These are phyloP conservation scores for Bedellia somnulentella DNA, from an alignment of 2,888 invertebrate genomes.

Conservation along the genomic window DNA sequence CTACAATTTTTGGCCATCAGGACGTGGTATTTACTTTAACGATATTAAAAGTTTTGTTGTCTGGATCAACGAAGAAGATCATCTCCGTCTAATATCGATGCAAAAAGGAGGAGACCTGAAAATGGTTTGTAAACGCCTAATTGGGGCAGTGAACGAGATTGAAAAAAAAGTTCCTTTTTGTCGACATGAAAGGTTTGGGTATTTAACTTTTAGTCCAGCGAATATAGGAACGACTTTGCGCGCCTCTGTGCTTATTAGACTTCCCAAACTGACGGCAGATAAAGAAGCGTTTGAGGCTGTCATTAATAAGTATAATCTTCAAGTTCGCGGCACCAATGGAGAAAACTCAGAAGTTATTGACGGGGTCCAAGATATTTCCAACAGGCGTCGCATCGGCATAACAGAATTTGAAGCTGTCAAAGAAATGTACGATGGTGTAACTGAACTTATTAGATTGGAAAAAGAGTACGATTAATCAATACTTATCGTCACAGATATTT, in stretches of 20 bases:
- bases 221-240: constrained; percentile 97
- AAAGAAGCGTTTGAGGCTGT: constrained; percentile 87
- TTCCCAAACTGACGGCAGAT: constrained; percentile 92
- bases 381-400: constrained; percentile 96
- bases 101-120: constrained; percentile 95
- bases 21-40: constrained; percentile 97
- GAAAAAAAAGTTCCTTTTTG: constrained; percentile 95
- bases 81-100: constrained; percentile 97
- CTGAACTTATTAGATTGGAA: constrained; percentile 95
- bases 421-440: constrained; percentile 96
- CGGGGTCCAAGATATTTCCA: constrained; percentile 95
- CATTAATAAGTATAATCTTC: constrained; percentile 86
- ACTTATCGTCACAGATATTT: no score
- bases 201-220: constrained; percentile 98
- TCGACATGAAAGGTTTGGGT: constrained; percentile 92
- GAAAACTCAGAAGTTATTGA: constrained; percentile 97
- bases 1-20: constrained; percentile 96
- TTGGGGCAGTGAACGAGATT: constrained; percentile 88
- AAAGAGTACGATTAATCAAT: no score
- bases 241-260: constrained; percentile 96
- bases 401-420: constrained; percentile 96
- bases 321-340: constrained; percentile 90
- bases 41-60: constrained; percentile 96
- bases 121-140: constrained; percentile 86
- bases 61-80: constrained; percentile 99